Percentiles rank a stretch among this genome's conserved stretches.
These are phyloP conservation scores for Apostichopus leukothele DNA, from an alignment of 53 echinoderm and acorn worm genomes.

Conservation along the genomic window DNA sequence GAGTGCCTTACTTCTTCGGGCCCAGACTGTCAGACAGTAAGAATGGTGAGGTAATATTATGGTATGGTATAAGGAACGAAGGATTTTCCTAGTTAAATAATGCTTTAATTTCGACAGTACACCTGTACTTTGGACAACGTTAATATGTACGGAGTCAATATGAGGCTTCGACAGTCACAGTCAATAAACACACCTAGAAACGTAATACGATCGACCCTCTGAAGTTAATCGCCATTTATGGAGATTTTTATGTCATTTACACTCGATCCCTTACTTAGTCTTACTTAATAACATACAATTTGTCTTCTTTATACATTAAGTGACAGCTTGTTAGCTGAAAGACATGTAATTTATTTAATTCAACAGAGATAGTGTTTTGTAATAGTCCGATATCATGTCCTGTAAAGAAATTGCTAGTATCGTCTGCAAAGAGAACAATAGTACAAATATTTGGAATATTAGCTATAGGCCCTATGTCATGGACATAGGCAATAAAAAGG, in stretches of 20 bases:
- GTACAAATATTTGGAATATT: background rate
- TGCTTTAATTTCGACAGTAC: slow-evolving; percentile 14
- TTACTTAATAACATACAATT: background rate
- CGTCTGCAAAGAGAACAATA: background rate
- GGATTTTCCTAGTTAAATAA: slow-evolving; percentile 40
- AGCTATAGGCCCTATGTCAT: background rate
- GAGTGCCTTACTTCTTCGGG: background rate
- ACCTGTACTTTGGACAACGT: background rate
- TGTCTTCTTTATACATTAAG: background rate
- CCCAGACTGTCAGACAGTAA: background rate
- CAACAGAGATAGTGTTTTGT: background rate
- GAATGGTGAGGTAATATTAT: background rate
- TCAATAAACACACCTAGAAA: slow-evolving; percentile 20
- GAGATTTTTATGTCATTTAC: background rate
- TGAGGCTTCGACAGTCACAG: background rate
- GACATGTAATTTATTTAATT: background rate
- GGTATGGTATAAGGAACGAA: slow-evolving; percentile 55
- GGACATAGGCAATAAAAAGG: background rate
- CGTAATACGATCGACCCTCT: background rate
- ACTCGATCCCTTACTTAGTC: background rate
- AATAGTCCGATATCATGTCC: background rate
- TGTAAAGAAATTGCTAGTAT: background rate
- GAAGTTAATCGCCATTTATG: background rate
- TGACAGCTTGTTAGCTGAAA: background rate
- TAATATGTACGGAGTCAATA: background rate